Conservation (phyloP, 2,888 invertebrate genomes). For the Dolomedes plantarius region DNA sequence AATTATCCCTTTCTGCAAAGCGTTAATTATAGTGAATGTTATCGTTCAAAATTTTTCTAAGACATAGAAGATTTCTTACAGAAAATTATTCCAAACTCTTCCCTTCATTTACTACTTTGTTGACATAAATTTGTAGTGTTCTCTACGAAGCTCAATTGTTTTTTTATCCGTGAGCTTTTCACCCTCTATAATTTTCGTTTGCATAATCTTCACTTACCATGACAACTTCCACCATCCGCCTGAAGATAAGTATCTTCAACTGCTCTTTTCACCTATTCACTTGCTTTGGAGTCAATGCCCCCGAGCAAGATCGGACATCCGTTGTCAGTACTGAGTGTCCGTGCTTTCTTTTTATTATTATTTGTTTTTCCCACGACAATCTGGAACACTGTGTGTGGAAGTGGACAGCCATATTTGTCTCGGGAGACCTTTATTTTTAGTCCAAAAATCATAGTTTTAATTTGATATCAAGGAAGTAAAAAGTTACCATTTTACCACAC, state of each 20-base stretch:
- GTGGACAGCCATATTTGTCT: background rate
- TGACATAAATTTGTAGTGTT: too few species aligned
- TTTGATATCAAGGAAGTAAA: background rate
- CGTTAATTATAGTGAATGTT: too few species aligned
- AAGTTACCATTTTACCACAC: too few species aligned
- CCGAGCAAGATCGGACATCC: conserved; percentile 60
- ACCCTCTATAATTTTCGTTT: too few species aligned
- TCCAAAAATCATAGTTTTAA: background rate
- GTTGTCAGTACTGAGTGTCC: conserved; percentile 44
- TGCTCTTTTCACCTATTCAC: conserved; percentile 46
- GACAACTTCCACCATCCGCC: background rate
- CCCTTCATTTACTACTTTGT: too few species aligned
- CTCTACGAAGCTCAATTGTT: too few species aligned
- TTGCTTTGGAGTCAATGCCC: conserved; percentile 9
- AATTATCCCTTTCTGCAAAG: too few species aligned
- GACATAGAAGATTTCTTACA: too few species aligned
- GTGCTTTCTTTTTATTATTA: conserved; percentile 32
- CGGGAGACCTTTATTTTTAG: conserved; percentile 1
- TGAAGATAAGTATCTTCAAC: background rate
- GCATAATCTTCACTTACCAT: background rate
- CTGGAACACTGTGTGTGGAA: conserved; percentile 24
- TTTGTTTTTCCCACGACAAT: conserved; percentile 28
- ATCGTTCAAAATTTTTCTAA: too few species aligned
- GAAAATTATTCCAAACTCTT: too few species aligned
- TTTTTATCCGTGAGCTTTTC: too few species aligned